phyloP scores from a whole-genome alignment of 2,797 vertebrate genomes.

The Antennarius maculatus region DNA sequence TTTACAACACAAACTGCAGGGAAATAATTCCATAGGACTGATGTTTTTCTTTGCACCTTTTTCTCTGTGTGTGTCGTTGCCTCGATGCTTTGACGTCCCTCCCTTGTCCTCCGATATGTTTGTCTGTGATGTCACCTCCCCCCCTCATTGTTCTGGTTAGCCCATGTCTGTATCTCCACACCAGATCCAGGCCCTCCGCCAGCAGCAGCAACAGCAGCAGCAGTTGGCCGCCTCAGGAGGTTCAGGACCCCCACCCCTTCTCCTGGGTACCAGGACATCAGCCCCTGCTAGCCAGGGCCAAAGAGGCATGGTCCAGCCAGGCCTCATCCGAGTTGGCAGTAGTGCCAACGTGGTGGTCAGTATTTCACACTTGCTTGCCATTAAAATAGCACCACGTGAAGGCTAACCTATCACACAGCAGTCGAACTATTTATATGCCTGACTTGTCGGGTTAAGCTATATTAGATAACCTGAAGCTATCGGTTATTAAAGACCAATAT shows the following conservation, averaged over 20 bases:
- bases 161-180: slow-evolving; percentile 86
- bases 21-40: slow-evolving; percentile 41
- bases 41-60: slow-evolving; percentile 54
- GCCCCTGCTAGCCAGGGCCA: slow-evolving; percentile 87
- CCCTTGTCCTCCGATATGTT: slow-evolving; percentile 45
- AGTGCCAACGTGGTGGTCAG: slow-evolving; percentile 88
- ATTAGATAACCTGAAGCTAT: too few species aligned
- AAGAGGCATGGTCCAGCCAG: slow-evolving; percentile 87
- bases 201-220: slow-evolving; percentile 84
- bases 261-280: slow-evolving; percentile 87
- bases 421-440: too few species aligned
- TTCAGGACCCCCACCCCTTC: slow-evolving; percentile 89
- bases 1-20: slow-evolving; percentile 27
- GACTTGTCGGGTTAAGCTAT: too few species aligned
- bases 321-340: slow-evolving; percentile 89
- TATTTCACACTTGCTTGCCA: slow-evolving; percentile 80
- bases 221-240: slow-evolving; percentile 76
- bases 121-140: slow-evolving; percentile 44
- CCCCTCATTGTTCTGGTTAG: slow-evolving; percentile 68
- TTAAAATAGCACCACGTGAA: background rate
- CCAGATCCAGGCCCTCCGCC: slow-evolving; percentile 93
- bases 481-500: too few species aligned
- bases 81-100: slow-evolving; percentile 53
- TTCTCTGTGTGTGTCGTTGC: slow-evolving; percentile 64
- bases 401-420: too few species aligned